Conservation (phyloP, 2,888 invertebrate species). For the Pecten maximus region DNA sequence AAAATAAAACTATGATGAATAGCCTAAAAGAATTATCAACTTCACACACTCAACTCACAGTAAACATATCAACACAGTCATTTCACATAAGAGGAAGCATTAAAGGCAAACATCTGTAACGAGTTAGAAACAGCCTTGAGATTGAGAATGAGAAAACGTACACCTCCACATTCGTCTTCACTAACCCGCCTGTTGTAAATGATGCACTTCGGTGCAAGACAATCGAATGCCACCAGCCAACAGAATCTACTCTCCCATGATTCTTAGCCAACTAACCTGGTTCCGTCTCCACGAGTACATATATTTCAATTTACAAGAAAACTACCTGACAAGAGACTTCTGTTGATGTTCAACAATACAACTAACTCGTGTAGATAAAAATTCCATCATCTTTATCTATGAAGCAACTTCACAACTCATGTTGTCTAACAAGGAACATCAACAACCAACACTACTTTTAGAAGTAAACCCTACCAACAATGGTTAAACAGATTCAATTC, state of each 20-base stretch:
- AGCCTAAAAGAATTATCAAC: background rate
- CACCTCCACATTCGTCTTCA: conserved; percentile 11
- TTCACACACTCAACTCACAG: background rate
- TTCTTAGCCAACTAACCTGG: conserved; percentile 13
- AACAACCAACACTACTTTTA: no score
- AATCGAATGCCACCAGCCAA: background rate
- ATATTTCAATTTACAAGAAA: background rate
- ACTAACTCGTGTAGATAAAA: no score
- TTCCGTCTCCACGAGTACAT: background rate
- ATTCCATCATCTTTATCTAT: no score
- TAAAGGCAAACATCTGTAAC: background rate
- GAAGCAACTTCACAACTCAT: no score
- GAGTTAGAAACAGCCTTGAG: background rate
- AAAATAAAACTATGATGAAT: background rate
- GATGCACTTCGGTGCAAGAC: background rate
- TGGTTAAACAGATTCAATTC: no score
- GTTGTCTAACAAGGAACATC: no score
- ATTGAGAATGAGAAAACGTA: background rate
- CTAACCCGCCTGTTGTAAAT: background rate
- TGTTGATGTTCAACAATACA: background rate
- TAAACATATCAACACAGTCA: background rate
- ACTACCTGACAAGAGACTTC: background rate
- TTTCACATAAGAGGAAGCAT: background rate
- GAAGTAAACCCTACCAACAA: no score
- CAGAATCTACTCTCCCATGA: background rate